Conservation (phyloP, 2,113 vertebrate species). For the Macquaria australasica region DNA sequence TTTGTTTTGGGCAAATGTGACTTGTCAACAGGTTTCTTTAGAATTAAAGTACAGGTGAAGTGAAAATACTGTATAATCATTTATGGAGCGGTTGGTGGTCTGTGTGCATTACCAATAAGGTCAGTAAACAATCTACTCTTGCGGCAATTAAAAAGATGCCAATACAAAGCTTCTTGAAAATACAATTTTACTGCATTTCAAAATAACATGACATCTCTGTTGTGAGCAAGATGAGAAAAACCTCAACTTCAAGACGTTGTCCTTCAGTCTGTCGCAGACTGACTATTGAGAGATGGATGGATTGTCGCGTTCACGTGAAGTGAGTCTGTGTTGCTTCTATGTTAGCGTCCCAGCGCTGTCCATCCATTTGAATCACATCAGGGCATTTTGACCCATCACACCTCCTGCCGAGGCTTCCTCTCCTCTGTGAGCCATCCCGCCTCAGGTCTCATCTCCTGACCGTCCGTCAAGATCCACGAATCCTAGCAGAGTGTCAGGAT, state of each 20-base stretch:
- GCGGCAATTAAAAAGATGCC: not conserved
- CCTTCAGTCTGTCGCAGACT: slow-evolving; percentile 17
- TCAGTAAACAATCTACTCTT: slow-evolving; percentile 5
- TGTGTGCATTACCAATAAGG: not conserved
- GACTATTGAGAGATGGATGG: not conserved
- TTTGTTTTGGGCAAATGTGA: not conserved
- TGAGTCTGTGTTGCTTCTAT: slow-evolving; percentile 16
- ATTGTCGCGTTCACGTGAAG: slow-evolving; percentile 27
- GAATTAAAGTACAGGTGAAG: not conserved
- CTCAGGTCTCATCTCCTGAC: slow-evolving; percentile 32
- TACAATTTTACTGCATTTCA: slow-evolving; percentile 72
- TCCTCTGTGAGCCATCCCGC: not conserved
- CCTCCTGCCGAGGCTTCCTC: slow-evolving; percentile 7
- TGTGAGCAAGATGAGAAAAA: slow-evolving; percentile 33
- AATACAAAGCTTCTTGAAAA: slow-evolving; percentile 60
- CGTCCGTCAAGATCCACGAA: slow-evolving; percentile 7
- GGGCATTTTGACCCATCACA: slow-evolving; percentile 6
- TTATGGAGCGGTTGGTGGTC: not conserved
- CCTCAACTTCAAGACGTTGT: slow-evolving; percentile 8
- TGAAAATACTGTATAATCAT: not conserved
- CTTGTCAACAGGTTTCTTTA: not conserved
- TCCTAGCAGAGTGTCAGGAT: slow-evolving; percentile 69
- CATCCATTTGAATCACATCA: slow-evolving; percentile 25
- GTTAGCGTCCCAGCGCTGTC: slow-evolving; percentile 43
- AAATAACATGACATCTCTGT: slow-evolving; percentile 36